These are phyloP conservation scores for Orchesella flavescens DNA, from an alignment of 2,888 invertebrate genomes.

Conservation along the genomic window DNA sequence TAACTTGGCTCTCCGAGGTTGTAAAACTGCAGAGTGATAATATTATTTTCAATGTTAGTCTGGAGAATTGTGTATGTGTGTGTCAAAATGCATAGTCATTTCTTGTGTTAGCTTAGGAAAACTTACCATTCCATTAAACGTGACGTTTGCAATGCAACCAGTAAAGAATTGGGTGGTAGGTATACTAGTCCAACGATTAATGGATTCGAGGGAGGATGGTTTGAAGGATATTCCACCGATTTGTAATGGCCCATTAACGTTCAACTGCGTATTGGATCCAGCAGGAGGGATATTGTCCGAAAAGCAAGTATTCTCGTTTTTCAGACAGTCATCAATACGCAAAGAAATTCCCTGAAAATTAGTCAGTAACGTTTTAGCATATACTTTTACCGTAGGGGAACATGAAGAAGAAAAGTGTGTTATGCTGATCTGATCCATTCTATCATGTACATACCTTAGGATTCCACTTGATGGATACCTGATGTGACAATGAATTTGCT, in stretches of 20 bases:
- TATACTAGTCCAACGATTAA: slow-evolving; percentile 71
- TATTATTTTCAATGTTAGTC: slow-evolving; percentile 2
- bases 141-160: slow-evolving; percentile 93
- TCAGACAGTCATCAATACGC: slow-evolving; percentile 69
- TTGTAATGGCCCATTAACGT: slow-evolving; percentile 90
- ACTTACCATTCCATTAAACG: slow-evolving; percentile 84
- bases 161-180: slow-evolving; percentile 84
- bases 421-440: too few species aligned
- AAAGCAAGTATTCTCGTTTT: slow-evolving; percentile 66
- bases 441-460: slow-evolving; percentile 49
- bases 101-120: not conserved
- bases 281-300: slow-evolving; percentile 75
- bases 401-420: not conserved
- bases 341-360: slow-evolving; percentile 65
- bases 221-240: slow-evolving; percentile 76
- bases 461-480: slow-evolving; percentile 84
- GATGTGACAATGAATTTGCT: slow-evolving; percentile 89
- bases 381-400: not conserved
- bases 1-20: slow-evolving; percentile 88
- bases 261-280: slow-evolving; percentile 83
- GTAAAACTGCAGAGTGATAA: slow-evolving; percentile 80
- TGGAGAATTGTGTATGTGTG: not conserved
- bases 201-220: slow-evolving; percentile 52
- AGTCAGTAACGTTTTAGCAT: not conserved
- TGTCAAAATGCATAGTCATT: not conserved